Percentiles rank a stretch among this genome's conserved stretches.
These are phyloP conservation scores for Caenorhabditis elegans DNA, from an alignment of 1,140 invertebrate species.

Conservation along the genomic window DNA sequence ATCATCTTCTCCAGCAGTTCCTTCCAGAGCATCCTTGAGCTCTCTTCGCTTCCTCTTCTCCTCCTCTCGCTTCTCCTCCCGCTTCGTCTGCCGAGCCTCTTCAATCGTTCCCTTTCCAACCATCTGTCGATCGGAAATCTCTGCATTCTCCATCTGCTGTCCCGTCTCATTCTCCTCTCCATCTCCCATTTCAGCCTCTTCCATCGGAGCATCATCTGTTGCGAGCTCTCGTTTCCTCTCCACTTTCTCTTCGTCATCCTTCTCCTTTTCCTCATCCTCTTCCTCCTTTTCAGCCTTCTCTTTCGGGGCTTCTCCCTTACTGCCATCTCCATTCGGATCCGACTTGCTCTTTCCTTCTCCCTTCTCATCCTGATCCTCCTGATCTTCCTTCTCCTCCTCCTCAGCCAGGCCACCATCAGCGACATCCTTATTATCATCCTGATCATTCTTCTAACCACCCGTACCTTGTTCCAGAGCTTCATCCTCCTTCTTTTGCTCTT, in stretches of 20 bases:
- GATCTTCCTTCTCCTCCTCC: not conserved
- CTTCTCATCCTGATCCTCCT: constrained; percentile 16
- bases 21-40: not conserved
- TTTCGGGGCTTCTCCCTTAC: not conserved
- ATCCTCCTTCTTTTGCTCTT: not conserved
- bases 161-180: not conserved
- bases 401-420: not conserved
- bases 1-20: not conserved
- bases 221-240: not conserved
- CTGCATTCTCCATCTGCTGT: constrained; percentile 7
- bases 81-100: not conserved
- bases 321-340: not conserved
- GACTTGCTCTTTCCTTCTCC: constrained; percentile 8
- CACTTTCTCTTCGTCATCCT: constrained; percentile 32
- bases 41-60: not conserved
- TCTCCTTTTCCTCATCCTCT: constrained; percentile 51
- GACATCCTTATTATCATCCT: not conserved
- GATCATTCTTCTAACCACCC: not conserved
- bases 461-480: not conserved
- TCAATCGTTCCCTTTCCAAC: not conserved
- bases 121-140: not conserved
- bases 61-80: not conserved
- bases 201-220: not conserved
- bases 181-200: constrained; percentile 5
- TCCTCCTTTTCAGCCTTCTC: constrained; percentile 29